These are phyloP conservation scores for Volucella inflata DNA, from an alignment of 2,888 invertebrate species.

Conservation along the genomic window DNA sequence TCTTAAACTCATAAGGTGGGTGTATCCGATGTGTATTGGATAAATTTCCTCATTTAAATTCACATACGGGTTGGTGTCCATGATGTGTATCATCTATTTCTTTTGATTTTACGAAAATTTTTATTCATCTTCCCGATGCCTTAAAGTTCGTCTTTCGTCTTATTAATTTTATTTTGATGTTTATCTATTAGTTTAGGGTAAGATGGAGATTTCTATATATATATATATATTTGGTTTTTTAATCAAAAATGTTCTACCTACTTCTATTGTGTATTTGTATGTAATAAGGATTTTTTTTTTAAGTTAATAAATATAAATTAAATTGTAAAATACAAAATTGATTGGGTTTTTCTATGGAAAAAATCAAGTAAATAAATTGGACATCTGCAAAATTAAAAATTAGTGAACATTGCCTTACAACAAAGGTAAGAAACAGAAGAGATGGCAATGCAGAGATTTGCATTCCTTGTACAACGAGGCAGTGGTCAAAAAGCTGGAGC, in stretches of 20 bases:
- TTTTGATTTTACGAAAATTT: conserved; percentile 28
- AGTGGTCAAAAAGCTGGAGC: too few species aligned
- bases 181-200: conserved; percentile 12
- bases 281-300: conserved; percentile 41
- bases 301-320: conserved; percentile 68
- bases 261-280: conserved; percentile 44
- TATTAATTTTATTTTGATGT: conserved; percentile 1
- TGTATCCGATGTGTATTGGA: conserved; percentile 37
- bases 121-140: conserved; percentile 22
- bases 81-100: conserved; percentile 3
- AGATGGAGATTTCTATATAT: not conserved
- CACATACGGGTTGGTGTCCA: conserved; percentile 50
- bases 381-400: too few species aligned
- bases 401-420: too few species aligned
- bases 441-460: too few species aligned
- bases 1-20: conserved; percentile 3
- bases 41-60: conserved; percentile 7
- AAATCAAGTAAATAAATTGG: too few species aligned
- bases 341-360: not conserved
- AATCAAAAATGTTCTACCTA: conserved; percentile 43
- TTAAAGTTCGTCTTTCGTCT: conserved; percentile 3
- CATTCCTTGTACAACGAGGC: too few species aligned
- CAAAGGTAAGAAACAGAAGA: too few species aligned
- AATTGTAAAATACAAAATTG: conserved; percentile 46
- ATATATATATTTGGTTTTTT: too few species aligned